These are phyloP conservation scores for Amphipyra tragopoginis DNA, from an alignment of 2,888 invertebrate species.

Conservation along the genomic window DNA sequence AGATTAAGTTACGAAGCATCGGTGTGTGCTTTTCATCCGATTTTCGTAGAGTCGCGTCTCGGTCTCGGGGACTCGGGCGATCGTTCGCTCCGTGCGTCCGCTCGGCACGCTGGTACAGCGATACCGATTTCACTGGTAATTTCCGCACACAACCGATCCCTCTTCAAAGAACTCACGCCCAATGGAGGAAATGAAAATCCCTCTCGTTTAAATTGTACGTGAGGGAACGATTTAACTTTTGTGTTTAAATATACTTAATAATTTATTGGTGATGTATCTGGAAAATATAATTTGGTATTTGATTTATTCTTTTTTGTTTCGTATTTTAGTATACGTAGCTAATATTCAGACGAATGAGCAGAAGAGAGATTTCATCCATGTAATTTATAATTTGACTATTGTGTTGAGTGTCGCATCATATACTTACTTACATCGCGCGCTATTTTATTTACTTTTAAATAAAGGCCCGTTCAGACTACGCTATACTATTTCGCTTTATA, in stretches of 20 bases:
- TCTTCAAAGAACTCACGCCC: slow-evolving; percentile 74
- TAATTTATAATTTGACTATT: neutral
- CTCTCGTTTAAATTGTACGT: slow-evolving; percentile 78
- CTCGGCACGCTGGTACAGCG: slow-evolving; percentile 57
- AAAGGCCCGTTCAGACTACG: too few relatives aligned
- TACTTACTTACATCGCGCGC: too few relatives aligned
- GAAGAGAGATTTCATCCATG: neutral
- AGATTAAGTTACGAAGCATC: slow-evolving; percentile 19
- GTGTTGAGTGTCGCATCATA: too few relatives aligned
- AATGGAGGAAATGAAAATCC: slow-evolving; percentile 80
- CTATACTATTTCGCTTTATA: too few relatives aligned
- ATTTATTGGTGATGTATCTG: slow-evolving; percentile 27
- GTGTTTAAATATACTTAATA: slow-evolving; percentile 51
- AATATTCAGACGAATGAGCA: slow-evolving; percentile 1
- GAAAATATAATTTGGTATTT: slow-evolving; percentile 12
- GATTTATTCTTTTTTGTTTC: slow-evolving; percentile 22
- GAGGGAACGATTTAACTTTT: slow-evolving; percentile 69
- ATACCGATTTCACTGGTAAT: slow-evolving; percentile 81
- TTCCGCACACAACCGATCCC: slow-evolving; percentile 70
- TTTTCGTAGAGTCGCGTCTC: slow-evolving; percentile 56
- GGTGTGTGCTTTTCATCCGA: slow-evolving; percentile 48
- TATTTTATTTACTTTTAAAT: too few relatives aligned
- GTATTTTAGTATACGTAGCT: slow-evolving; percentile 11
- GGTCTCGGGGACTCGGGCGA: slow-evolving; percentile 24
- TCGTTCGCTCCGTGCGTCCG: slow-evolving; percentile 71